Evolutionary conservation across 2,113 vertebrate species (phyloP).

Genomic region (Protomyctophum bolini): DNA sequence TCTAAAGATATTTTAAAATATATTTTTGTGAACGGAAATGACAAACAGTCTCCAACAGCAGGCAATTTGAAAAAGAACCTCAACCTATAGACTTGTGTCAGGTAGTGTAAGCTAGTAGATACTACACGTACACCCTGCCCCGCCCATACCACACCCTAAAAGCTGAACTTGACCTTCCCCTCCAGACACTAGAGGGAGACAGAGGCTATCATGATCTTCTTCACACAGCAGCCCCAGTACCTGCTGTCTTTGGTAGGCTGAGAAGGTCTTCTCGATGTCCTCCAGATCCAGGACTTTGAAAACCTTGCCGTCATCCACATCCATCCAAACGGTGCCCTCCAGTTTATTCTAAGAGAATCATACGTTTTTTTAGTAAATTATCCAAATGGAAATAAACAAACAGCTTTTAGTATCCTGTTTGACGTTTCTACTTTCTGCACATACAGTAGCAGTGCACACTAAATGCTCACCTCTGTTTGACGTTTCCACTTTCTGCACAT

Average conservation of each 20-base stretch:
- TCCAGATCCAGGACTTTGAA: conserved; percentile 94
- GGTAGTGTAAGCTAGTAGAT: conserved; percentile 2
- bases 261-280: conserved; percentile 97
- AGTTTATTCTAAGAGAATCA: conserved; percentile 87
- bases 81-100: too few relatives aligned
- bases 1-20: too few relatives aligned
- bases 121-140: background rate
- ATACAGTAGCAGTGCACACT: background rate
- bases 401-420: background rate
- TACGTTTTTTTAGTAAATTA: too few relatives aligned
- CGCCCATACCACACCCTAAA: background rate
- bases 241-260: conserved; percentile 99
- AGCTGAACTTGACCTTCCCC: background rate
- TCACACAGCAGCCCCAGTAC: conserved; percentile 69
- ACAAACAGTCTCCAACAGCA: too few relatives aligned
- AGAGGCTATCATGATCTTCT: conserved; percentile 64
- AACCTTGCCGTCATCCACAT: conserved; percentile 90
- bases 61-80: conserved; percentile 10
- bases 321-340: conserved; percentile 92
- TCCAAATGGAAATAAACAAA: too few relatives aligned
- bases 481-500: background rate
- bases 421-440: background rate
- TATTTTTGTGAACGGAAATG: too few relatives aligned
- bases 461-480: background rate
- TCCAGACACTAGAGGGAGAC: background rate